These are phyloP conservation scores for Heterodera filipjevi DNA, from an alignment of 2,888 invertebrate species.

Conservation along the genomic window DNA sequence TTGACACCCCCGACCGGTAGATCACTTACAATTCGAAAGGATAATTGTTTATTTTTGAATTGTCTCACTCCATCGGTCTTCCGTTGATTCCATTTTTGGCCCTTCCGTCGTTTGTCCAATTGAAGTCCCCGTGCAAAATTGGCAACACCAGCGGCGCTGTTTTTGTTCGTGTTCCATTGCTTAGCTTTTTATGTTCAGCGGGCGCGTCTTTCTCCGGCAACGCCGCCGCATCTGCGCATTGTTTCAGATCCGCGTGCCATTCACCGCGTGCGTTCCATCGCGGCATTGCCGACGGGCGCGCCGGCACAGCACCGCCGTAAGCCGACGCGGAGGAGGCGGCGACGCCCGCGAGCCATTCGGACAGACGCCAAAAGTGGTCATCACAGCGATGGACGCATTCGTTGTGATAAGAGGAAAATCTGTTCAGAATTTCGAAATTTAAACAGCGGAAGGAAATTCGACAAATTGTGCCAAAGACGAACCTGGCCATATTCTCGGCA, in stretches of 20 bases:
- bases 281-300: not conserved
- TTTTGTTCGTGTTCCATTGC: not conserved
- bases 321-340: not conserved
- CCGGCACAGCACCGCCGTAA: not conserved
- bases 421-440: not conserved
- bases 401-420: slow-evolving; percentile 4
- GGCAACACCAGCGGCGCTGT: slow-evolving; percentile 17
- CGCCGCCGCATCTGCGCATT: not conserved
- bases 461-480: not conserved
- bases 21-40: no score
- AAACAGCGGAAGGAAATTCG: not conserved
- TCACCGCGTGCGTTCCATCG: slow-evolving; percentile 4
- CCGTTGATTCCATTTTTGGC: not conserved
- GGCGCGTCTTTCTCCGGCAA: not conserved
- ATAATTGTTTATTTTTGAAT: not conserved
- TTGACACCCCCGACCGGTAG: no score
- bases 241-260: not conserved
- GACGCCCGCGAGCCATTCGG: slow-evolving; percentile 17
- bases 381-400: slow-evolving; percentile 9
- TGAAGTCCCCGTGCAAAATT: slow-evolving; percentile 29
- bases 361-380: slow-evolving; percentile 10
- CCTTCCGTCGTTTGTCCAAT: not conserved
- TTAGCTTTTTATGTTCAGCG: not conserved
- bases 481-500: slow-evolving; percentile 6
- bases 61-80: slow-evolving; percentile 5